Percentiles rank a stretch among this genome's conserved stretches.
These are phyloP conservation scores for Drosophila antonietae DNA, from an alignment of 2,888 invertebrate species.

Conservation along the genomic window DNA sequence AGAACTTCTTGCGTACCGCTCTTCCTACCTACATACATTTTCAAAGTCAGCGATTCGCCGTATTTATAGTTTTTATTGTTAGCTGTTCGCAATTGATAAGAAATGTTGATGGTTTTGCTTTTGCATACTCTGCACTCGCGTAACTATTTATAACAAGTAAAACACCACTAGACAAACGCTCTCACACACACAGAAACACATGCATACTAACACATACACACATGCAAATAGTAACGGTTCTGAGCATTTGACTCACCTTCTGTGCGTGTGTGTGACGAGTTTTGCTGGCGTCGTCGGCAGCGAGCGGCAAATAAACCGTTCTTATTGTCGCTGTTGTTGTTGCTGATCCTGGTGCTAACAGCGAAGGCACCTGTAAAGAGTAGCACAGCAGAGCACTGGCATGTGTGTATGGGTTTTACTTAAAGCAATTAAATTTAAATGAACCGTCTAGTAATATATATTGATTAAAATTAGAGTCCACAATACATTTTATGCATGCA, in stretches of 20 bases:
- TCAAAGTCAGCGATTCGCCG: constrained; percentile 45
- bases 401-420: constrained; percentile 42
- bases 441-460: constrained; percentile 65
- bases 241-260: constrained; percentile 64
- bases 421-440: constrained; percentile 65
- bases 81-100: constrained; percentile 67
- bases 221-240: not conserved
- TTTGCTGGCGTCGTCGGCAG: constrained; percentile 19
- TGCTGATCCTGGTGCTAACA: constrained; percentile 20
- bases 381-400: constrained; percentile 9
- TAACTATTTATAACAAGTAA: constrained; percentile 65
- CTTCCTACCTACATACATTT: constrained; percentile 13
- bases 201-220: not conserved
- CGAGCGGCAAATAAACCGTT: constrained; percentile 38
- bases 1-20: constrained; percentile 1
- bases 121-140: constrained; percentile 54
- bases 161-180: constrained; percentile 31
- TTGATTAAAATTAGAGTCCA: constrained; percentile 64
- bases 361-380: constrained; percentile 48
- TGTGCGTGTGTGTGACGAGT: constrained; percentile 35
- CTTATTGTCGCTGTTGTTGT: constrained; percentile 20
- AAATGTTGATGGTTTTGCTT: constrained; percentile 50
- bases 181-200: constrained; percentile 10
- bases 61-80: constrained; percentile 70
- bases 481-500: constrained; percentile 58